phyloP scores from a whole-genome alignment of 2,888 invertebrate genomes.

The Copidosoma aretas region DNA sequence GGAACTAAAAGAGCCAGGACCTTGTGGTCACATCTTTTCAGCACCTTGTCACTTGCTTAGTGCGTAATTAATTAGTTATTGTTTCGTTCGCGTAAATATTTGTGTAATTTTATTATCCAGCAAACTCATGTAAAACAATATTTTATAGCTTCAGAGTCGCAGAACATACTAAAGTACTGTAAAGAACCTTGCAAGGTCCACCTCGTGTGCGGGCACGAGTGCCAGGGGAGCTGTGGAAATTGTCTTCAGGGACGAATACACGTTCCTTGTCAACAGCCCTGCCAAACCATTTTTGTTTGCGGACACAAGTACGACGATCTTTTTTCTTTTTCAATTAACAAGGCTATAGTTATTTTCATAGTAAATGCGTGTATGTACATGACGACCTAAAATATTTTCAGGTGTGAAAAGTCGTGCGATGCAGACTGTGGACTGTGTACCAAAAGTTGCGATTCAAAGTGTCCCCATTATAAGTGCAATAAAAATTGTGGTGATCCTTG shows the following conservation, averaged over 20 bases:
- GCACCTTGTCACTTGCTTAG: not conserved
- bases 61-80: no score
- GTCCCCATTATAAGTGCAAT: constrained; percentile 17
- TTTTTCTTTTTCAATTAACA: not conserved
- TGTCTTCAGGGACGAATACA: constrained; percentile 6
- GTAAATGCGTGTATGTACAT: not conserved
- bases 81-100: no score
- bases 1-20: not conserved
- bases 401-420: constrained; percentile 11
- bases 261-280: not conserved
- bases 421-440: constrained; percentile 15
- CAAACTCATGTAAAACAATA: not conserved
- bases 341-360: not conserved
- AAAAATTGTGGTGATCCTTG: constrained; percentile 22
- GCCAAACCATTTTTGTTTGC: not conserved
- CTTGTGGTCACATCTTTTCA: constrained; percentile 7
- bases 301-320: not conserved
- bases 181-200: not conserved
- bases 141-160: not conserved
- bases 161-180: not conserved
- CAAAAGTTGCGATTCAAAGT: constrained; percentile 9
- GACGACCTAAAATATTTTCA: constrained; percentile 3
- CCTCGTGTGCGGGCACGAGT: not conserved
- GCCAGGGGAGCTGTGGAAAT: not conserved
- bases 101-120: no score